These are phyloP conservation scores for Neosilurus hyrtlii DNA, from an alignment of 2,797 vertebrate genomes.

Conservation along the genomic window DNA sequence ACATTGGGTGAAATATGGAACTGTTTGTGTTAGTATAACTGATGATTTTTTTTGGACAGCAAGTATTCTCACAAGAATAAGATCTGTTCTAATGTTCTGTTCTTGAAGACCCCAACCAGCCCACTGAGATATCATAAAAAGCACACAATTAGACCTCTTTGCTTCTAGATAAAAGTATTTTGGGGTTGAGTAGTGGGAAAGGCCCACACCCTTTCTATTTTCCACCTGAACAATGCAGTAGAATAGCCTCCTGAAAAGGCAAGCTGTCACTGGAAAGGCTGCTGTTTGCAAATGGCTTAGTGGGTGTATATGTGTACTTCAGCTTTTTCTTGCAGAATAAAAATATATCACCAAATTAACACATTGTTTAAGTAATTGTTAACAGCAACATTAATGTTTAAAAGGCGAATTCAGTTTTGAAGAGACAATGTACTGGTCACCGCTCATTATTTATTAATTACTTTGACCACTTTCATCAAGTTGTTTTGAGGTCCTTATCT, in stretches of 20 bases:
- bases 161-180: conserved; percentile 41
- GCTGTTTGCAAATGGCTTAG: not conserved
- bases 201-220: conserved; percentile 28
- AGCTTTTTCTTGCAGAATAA: not conserved
- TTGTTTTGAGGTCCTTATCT: not conserved
- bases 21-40: conserved; percentile 37
- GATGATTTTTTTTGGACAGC: conserved; percentile 28
- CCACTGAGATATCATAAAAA: conserved; percentile 29
- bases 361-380: not conserved
- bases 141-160: conserved; percentile 43
- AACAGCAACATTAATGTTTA: not conserved
- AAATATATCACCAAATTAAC: not conserved
- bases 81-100: conserved; percentile 17
- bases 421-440: not conserved
- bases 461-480: not conserved
- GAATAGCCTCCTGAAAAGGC: conserved; percentile 14
- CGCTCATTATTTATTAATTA: not conserved
- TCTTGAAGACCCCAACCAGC: conserved; percentile 14
- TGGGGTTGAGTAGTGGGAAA: conserved; percentile 31
- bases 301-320: not conserved
- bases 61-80: conserved; percentile 26
- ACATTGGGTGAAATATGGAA: not conserved
- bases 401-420: not conserved
- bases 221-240: conserved; percentile 23
- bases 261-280: conserved; percentile 17